Percentiles rank a stretch among this genome's conserved stretches.
These are phyloP conservation scores for Enhydra lutris DNA, from an alignment of 2,113 vertebrate species.

Conservation along the genomic window DNA sequence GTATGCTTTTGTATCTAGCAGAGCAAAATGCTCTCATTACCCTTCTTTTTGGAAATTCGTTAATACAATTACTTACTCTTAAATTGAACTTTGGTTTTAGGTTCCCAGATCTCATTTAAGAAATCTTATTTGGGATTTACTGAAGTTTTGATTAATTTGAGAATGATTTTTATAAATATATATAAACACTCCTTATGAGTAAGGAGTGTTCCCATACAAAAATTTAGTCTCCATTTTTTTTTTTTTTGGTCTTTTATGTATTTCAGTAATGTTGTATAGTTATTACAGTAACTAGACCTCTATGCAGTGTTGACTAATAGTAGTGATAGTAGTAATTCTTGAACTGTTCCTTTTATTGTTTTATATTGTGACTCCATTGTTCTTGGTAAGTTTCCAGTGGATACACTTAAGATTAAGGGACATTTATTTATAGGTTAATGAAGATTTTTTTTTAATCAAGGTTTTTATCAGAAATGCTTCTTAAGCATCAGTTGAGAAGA, in stretches of 20 bases:
- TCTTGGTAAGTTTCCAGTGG: neutral
- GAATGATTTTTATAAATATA: slow-evolving; percentile 9
- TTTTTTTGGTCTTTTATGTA: neutral
- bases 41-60: neutral
- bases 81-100: neutral
- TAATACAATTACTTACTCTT: neutral
- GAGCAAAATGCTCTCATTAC: neutral
- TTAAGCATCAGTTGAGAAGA: neutral
- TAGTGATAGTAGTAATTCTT: neutral
- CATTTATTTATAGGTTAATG: neutral
- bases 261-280: neutral
- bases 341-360: neutral
- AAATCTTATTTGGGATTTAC: neutral
- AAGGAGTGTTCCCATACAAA: neutral
- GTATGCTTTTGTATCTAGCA: neutral
- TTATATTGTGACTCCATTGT: slow-evolving; percentile 12
- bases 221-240: neutral
- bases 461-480: slow-evolving; percentile 21
- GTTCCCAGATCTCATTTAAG: neutral
- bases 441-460: neutral
- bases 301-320: neutral
- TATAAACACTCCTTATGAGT: neutral
- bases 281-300: neutral
- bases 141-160: slow-evolving; percentile 20
- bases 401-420: neutral